A percentile compares a stretch with the other conserved stretches of the same genome.
Evolutionary conservation across 2,113 vertebrate species (phyloP).

Genomic region (Brachyhypopomus occidentalis): DNA sequence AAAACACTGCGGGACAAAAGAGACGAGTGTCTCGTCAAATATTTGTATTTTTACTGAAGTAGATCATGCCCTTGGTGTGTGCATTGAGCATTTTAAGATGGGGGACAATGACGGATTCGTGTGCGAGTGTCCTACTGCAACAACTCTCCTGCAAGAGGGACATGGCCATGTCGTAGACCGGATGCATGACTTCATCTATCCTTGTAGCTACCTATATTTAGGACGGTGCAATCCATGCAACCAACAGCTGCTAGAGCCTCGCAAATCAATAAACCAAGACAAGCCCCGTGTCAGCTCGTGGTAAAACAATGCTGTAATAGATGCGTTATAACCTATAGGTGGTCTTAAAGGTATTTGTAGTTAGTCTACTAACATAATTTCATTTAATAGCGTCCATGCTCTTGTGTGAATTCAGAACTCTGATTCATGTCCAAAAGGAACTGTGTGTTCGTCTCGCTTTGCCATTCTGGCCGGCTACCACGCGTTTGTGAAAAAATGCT

Average conservation of each 20-base stretch:
- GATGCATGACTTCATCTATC: constrained; percentile 58
- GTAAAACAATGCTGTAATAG: too few relatives aligned
- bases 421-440: background rate
- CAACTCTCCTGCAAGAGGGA: constrained; percentile 7
- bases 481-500: background rate
- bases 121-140: constrained; percentile 13
- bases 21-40: background rate
- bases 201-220: constrained; percentile 50
- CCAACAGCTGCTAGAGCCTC: constrained; percentile 38
- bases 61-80: constrained; percentile 42
- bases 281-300: background rate
- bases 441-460: background rate
- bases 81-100: constrained; percentile 37
- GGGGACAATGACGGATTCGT: background rate
- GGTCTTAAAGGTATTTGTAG: too few relatives aligned
- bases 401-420: background rate
- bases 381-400: background rate
- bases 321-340: too few relatives aligned
- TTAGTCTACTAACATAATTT: too few relatives aligned
- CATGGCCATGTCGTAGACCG: constrained; percentile 36
- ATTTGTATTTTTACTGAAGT: constrained; percentile 3
- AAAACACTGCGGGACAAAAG: constrained; percentile 29
- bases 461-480: background rate
- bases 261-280: background rate
- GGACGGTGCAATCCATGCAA: constrained; percentile 30